Evolutionary conservation across 2,888 invertebrate genomes (phyloP).

Genomic region (Drosophila neonasuta): DNA sequence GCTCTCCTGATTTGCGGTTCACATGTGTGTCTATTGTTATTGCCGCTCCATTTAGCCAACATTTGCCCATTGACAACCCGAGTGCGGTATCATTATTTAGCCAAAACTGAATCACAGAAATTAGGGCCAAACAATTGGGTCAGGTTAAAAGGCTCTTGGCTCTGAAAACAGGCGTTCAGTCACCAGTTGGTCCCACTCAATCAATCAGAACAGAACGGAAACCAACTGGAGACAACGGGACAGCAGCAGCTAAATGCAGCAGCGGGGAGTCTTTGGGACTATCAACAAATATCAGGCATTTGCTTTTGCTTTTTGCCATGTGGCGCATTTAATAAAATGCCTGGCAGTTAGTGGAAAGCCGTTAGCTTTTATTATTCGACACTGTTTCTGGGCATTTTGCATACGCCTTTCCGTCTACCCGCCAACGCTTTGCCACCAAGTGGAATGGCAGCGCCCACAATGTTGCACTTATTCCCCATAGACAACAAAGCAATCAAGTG

Average conservation of each 20-base stretch:
- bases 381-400: slow-evolving; percentile 5
- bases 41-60: slow-evolving; percentile 19
- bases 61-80: slow-evolving; percentile 32
- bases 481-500: background rate
- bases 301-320: slow-evolving; percentile 36
- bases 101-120: slow-evolving; percentile 55
- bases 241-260: background rate
- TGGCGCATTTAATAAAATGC: slow-evolving; percentile 46
- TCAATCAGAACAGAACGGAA: slow-evolving; percentile 52
- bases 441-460: slow-evolving; percentile 2
- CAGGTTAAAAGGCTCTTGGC: slow-evolving; percentile 44
- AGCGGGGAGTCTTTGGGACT: slow-evolving; percentile 11
- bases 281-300: slow-evolving; percentile 56
- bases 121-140: slow-evolving; percentile 58
- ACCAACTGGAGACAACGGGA: slow-evolving; percentile 5
- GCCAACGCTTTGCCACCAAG: background rate
- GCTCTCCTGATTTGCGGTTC: slow-evolving; percentile 5
- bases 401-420: background rate
- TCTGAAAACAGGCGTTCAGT: slow-evolving; percentile 23
- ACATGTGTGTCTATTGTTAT: slow-evolving; percentile 18
- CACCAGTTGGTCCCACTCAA: slow-evolving; percentile 51
- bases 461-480: slow-evolving; percentile 24
- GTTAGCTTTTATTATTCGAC: slow-evolving; percentile 28
- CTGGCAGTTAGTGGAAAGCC: slow-evolving; percentile 30
- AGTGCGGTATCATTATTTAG: slow-evolving; percentile 63